These are phyloP conservation scores for Strix uralensis DNA, from an alignment of 2,113 vertebrate genomes.

Conservation along the genomic window DNA sequence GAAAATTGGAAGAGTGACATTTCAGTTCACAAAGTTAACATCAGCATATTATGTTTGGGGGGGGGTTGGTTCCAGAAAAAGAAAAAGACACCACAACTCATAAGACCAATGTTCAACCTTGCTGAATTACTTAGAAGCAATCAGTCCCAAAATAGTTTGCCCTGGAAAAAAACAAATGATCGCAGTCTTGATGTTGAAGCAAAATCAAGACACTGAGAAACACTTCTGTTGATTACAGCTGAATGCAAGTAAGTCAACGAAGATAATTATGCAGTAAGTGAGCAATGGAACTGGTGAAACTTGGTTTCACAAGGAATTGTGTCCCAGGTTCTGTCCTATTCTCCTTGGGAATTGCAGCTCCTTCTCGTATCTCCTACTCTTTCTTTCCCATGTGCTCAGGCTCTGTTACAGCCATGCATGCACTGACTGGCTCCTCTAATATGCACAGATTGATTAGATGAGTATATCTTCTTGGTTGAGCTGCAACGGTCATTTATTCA, in stretches of 20 bases:
- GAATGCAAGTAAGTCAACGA: background rate
- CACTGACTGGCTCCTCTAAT: background rate
- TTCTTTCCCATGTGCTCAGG: background rate
- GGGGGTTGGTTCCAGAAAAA: background rate
- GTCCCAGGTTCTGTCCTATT: background rate
- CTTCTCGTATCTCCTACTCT: background rate
- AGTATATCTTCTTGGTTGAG: background rate
- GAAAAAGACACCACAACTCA: background rate
- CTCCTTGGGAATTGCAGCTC: background rate
- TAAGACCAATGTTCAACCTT: background rate
- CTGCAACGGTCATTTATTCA: background rate
- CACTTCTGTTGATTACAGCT: background rate
- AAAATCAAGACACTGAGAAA: background rate
- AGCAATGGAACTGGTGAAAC: background rate
- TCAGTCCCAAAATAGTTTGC: background rate
- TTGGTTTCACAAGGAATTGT: background rate
- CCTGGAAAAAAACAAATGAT: rapidly evolving
- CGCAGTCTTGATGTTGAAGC: background rate
- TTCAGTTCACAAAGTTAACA: background rate
- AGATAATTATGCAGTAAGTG: background rate
- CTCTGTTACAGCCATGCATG: background rate
- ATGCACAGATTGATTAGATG: background rate
- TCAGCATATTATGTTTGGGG: background rate
- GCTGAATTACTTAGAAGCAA: background rate
- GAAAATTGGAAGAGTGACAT: background rate